phyloP scores from a whole-genome alignment of 92 coral and sea anemone species.

The Siderastrea siderea region DNA sequence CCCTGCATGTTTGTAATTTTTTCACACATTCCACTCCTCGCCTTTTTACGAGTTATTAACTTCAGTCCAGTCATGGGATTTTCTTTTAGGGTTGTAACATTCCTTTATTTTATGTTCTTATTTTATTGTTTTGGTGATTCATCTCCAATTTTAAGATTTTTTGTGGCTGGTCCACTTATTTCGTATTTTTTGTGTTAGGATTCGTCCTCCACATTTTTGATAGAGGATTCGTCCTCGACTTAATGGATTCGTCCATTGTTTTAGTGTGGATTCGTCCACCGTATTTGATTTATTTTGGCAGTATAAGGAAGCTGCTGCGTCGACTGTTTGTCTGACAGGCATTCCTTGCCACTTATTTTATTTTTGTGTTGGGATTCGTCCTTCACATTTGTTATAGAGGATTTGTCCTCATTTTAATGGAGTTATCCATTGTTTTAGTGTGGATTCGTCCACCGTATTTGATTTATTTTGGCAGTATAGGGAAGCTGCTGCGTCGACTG shows the following conservation, averaged over 20 bases:
- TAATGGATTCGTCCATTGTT: constrained; percentile 35
- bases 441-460: no score
- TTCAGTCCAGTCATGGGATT: constrained; percentile 23
- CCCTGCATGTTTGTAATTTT: background rate
- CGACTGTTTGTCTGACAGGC: no score
- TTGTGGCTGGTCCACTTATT: background rate
- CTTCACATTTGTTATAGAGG: no score
- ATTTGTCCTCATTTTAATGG: no score
- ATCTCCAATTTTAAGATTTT: background rate
- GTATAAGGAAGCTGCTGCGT: no score
- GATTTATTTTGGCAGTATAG: no score
- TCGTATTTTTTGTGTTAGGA: background rate
- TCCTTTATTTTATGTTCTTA: background rate
- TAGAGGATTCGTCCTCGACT: no score
- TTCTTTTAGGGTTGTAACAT: background rate
- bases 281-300: no score
- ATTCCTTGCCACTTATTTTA: no score
- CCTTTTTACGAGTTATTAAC: background rate
- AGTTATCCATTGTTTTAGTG: no score
- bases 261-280: constrained; percentile 8
- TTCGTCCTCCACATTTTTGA: constrained; percentile 15
- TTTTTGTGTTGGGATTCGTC: no score
- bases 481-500: no score
- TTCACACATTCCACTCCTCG: background rate
- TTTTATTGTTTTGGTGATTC: constrained; percentile 6